A percentile compares a stretch with the other conserved stretches of the same genome.
Conservation (phyloP, 2,888 invertebrate genomes). For the Rhimphoctona megacephalus region DNA sequence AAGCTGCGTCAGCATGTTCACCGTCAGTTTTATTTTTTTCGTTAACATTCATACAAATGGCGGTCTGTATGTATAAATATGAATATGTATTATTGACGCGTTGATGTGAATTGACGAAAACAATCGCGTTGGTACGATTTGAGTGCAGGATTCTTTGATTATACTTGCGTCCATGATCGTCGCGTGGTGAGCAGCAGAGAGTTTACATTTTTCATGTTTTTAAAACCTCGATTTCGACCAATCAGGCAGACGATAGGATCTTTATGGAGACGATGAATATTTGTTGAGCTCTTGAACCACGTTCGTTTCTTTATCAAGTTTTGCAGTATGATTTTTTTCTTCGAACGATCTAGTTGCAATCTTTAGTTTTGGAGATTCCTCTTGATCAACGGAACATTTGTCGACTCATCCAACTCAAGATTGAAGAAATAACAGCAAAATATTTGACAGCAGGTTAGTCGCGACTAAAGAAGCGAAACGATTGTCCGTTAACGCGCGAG, state of each 20-base stretch:
- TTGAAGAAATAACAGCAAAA: constrained; percentile 10
- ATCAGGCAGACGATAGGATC: constrained; percentile 8
- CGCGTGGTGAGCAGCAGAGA: background rate
- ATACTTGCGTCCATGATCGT: constrained; percentile 17
- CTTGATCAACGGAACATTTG: background rate
- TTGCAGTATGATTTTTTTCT: constrained; percentile 9
- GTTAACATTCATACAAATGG: constrained; percentile 14
- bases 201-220: constrained; percentile 55
- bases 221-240: constrained; percentile 59
- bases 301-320: constrained; percentile 1
- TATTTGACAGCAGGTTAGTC: constrained; percentile 58
- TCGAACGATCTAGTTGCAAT: constrained; percentile 7
- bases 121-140: constrained; percentile 22
- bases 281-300: constrained; percentile 4
- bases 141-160: constrained; percentile 33
- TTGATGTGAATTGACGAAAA: constrained; percentile 38
- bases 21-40: constrained; percentile 1
- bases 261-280: constrained; percentile 2
- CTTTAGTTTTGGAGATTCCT: background rate
- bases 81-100: background rate
- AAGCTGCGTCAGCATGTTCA: constrained; percentile 57
- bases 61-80: constrained; percentile 1
- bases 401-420: background rate
- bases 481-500: constrained; percentile 40
- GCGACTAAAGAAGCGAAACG: constrained; percentile 35